These are phyloP conservation scores for Dascillus cervinus DNA, from an alignment of 2,888 invertebrate species.

Conservation along the genomic window DNA sequence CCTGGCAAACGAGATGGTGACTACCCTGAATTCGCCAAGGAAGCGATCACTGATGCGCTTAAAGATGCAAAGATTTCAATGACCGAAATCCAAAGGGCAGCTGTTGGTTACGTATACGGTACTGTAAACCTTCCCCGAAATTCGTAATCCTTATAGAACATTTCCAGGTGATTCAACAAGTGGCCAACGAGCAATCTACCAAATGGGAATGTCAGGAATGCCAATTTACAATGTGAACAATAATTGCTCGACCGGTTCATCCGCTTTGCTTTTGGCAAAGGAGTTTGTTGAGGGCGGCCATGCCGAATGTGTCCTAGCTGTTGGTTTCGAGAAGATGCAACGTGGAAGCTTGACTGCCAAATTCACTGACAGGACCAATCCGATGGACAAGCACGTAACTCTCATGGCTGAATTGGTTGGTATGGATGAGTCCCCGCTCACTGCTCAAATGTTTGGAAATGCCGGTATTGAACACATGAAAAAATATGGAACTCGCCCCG, in stretches of 20 bases:
- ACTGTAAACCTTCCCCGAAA: conserved; percentile 11
- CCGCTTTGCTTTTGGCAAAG: conserved; percentile 83
- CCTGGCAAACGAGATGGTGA: conserved; percentile 78
- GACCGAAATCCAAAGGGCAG: conserved; percentile 76
- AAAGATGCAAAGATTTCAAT: conserved; percentile 74
- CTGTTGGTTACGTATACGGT: conserved; percentile 89
- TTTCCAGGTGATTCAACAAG: conserved; percentile 78
- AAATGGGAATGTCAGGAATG: conserved; percentile 92
- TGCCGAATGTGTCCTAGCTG: conserved; percentile 80
- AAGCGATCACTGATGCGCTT: conserved; percentile 83
- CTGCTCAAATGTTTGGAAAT: conserved; percentile 94
- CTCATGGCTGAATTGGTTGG: conserved; percentile 79
- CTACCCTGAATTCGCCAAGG: conserved; percentile 92
- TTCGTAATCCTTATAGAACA: conserved; percentile 2
- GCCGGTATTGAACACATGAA: conserved; percentile 95
- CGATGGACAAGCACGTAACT: conserved; percentile 80
- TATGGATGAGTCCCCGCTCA: conserved; percentile 74
- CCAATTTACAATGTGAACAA: conserved; percentile 98
- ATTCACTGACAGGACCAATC: conserved; percentile 76
- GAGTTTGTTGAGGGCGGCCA: conserved; percentile 86
- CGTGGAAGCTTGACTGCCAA: conserved; percentile 75
- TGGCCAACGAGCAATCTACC: conserved; percentile 92
- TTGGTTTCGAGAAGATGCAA: conserved; percentile 99
- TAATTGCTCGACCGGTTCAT: conserved; percentile 95
- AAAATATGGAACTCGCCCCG: conserved; percentile 85